Percentiles rank a stretch among this genome's conserved stretches.
Conservation (phyloP, 2,797 vertebrate species). For the Sebastes miniatus region DNA sequence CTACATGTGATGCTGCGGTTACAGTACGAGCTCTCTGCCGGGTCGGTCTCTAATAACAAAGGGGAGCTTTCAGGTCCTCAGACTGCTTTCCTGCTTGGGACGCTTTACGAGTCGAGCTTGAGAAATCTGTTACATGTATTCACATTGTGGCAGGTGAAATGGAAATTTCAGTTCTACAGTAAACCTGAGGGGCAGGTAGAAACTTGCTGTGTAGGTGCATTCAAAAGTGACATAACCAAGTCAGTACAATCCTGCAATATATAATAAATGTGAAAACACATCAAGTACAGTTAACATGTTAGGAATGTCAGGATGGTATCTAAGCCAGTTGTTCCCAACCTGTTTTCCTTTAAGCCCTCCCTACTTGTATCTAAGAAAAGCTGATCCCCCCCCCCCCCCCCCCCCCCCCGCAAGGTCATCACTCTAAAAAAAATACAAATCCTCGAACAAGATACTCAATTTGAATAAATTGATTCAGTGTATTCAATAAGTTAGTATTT, state of each 20-base stretch:
- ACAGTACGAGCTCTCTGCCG: background rate
- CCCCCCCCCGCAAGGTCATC: too few relatives aligned
- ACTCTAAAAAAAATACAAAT: too few relatives aligned
- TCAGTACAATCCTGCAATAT: background rate
- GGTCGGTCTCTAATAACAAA: constrained; percentile 11
- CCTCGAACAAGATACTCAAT: too few relatives aligned
- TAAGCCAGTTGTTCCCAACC: too few relatives aligned
- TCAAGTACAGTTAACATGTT: too few relatives aligned
- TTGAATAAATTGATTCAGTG: too few relatives aligned
- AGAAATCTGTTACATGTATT: background rate
- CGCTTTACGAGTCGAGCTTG: background rate
- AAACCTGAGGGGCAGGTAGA: background rate
- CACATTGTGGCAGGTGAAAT: background rate
- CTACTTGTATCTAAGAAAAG: too few relatives aligned
- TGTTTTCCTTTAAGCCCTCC: too few relatives aligned
- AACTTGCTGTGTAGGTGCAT: background rate
- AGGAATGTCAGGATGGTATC: too few relatives aligned
- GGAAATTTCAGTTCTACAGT: background rate
- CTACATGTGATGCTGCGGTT: constrained; percentile 49
- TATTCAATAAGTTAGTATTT: too few relatives aligned
- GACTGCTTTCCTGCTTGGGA: background rate
- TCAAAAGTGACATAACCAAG: background rate
- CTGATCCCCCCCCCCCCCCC: too few relatives aligned
- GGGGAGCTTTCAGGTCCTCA: constrained; percentile 18
- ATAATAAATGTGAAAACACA: background rate